Evolutionary conservation across 2,113 vertebrate genomes (phyloP).

Genomic region (Lepus timidus): DNA sequence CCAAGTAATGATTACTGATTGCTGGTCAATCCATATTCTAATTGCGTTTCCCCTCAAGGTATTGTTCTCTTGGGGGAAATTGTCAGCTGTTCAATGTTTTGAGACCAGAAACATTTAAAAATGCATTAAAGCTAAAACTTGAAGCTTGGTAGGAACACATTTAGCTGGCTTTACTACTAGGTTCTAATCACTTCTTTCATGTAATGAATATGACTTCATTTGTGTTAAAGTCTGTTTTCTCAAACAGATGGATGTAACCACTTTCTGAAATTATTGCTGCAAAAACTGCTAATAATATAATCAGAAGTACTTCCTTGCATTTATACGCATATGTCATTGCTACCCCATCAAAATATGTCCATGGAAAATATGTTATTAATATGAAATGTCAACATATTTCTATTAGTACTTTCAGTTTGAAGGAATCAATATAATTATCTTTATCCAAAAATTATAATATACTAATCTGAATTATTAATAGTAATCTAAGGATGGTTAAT

Average conservation of each 20-base stretch:
- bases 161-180: conserved; percentile 69
- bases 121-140: conserved; percentile 79
- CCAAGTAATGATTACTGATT: conserved; percentile 83
- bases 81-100: conserved; percentile 79
- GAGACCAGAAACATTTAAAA: conserved; percentile 82
- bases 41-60: conserved; percentile 79
- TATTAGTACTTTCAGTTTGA: conserved; percentile 57
- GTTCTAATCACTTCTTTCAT: conserved; percentile 68
- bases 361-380: conserved; percentile 65
- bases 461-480: conserved; percentile 57
- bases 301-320: conserved; percentile 69
- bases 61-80: conserved; percentile 76
- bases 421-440: conserved; percentile 43
- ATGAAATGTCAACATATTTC: conserved; percentile 64
- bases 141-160: conserved; percentile 63
- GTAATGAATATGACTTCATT: conserved; percentile 75
- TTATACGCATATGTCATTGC: conserved; percentile 61
- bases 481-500: background rate
- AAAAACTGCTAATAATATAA: conserved; percentile 73
- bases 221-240: conserved; percentile 71
- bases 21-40: conserved; percentile 82
- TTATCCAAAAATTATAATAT: conserved; percentile 54
- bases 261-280: conserved; percentile 75
- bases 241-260: conserved; percentile 72
- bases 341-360: conserved; percentile 68